These are phyloP conservation scores for Lampris megalopsis DNA, from an alignment of 2,113 vertebrate genomes.

Conservation along the genomic window DNA sequence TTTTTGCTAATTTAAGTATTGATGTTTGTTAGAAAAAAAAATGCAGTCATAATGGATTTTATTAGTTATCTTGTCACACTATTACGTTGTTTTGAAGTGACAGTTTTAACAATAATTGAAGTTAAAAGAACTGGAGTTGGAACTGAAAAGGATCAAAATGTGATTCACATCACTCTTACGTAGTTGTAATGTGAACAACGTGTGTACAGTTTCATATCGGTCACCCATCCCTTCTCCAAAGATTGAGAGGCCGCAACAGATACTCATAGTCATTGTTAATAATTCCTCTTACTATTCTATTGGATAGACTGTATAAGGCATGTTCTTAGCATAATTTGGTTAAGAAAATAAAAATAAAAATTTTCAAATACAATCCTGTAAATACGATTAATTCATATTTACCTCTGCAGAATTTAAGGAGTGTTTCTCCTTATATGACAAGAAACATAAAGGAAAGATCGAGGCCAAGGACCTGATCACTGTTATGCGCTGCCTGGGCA, in stretches of 20 bases:
- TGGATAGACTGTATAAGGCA: not conserved
- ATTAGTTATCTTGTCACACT: not conserved
- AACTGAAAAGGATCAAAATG: not conserved
- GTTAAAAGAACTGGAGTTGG: no score
- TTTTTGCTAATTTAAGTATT: not conserved
- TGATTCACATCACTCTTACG: not conserved
- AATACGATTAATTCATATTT: not conserved
- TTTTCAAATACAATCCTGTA: not conserved
- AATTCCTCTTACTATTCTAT: not conserved
- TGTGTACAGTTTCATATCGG: not conserved
- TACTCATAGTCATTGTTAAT: no score
- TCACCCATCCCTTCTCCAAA: no score
- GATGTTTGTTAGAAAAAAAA: not conserved
- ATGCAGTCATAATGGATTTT: not conserved
- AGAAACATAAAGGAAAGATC: constrained; percentile 92
- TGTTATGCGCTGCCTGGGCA: constrained; percentile 92
- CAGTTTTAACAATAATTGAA: no score
- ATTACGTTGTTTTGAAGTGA: no score
- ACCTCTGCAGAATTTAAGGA: constrained; percentile 92
- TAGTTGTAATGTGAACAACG: not conserved
- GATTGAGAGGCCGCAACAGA: no score
- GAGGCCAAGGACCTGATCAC: constrained; percentile 87
- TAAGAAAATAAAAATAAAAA: not conserved
- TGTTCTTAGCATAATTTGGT: not conserved
- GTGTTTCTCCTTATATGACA: constrained; percentile 97